Base-by-base conservation (phyloP, 2,113 vertebrate species). In the Puntigrus tetrazona region DNA sequence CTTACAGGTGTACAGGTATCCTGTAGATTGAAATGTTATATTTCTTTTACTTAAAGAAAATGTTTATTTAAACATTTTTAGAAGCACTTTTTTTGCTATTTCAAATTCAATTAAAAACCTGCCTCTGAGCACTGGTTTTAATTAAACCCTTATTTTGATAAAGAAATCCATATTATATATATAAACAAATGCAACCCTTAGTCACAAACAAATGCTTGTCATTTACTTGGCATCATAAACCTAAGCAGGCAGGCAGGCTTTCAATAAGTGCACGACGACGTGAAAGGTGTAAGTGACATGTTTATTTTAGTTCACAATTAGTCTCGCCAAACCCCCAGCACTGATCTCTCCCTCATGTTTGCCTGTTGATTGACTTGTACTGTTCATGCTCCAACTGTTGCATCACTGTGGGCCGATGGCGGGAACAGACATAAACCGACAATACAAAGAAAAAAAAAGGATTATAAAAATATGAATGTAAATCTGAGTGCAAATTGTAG, bases 261-360 rank as follows among this genome's bases (percentile, higher is more conserved):
- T 70, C 34, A 61, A 65, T 34, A 80, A 65, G n/a, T 63, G 70
- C 61, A 34, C 43, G 63, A 45, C 50, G 55, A 78, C 6, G 36
- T 63, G 77, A 61, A 78, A 81, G 29, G 61, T 82, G 72, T 43
- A 59, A 72, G 34, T 41, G 82, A 82, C 65, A 29, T 87, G 82
- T 76, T 87, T 87, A 78, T 74, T 84, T 87, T 87, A 77, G 59
- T 45, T 11, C 52, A 50, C 41, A 74, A 85, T 81, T 77, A 76
- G 45, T 84, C 75, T 34, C 25, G 16, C 77, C 45, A 43, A 87
- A 85, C 72, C 78, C 73, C 78, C 61, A 85, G 50, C 29, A 31
- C 18, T 43, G 75, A 34, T 41, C 72, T 38, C 72, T 80, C n/a
- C 25, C 27, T n/a, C 36, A 14, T 81, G 78, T 52, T 20, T 7